A percentile compares a stretch with the other conserved stretches of the same genome.
These are phyloP conservation scores for Arremon brunneinucha DNA, from an alignment of 2,797 vertebrate species.

Conservation along the genomic window DNA sequence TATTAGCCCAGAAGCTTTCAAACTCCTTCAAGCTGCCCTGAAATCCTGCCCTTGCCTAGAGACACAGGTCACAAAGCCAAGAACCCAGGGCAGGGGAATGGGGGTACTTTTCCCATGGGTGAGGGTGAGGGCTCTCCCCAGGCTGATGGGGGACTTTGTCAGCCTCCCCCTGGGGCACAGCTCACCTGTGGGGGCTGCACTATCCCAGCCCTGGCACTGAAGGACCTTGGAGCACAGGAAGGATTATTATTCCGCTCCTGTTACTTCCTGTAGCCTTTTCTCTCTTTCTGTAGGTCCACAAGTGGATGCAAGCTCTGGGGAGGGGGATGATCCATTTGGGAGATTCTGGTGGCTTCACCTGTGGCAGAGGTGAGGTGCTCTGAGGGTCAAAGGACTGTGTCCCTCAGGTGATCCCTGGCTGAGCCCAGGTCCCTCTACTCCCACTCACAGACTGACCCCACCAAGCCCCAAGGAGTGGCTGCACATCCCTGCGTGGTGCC, in stretches of 20 bases:
- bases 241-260: neutral
- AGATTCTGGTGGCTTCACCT: neutral
- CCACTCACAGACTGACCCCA: neutral
- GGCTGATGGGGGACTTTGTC: neutral
- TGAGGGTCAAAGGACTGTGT: neutral
- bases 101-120: fast-evolving
- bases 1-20: neutral
- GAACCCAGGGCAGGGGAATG: neutral
- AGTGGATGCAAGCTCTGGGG: fast-evolving
- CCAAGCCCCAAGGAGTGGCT: fast-evolving
- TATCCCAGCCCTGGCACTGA: neutral
- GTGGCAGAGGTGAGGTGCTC: neutral
- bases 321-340: neutral
- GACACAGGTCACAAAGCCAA: neutral
- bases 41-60: neutral
- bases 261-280: neutral
- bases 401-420: neutral
- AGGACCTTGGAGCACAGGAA: neutral
- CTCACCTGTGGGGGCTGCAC: fast-evolving
- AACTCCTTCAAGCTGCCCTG: neutral
- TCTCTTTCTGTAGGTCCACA: neutral
- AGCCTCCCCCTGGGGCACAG: neutral
- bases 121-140: neutral
- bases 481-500: fast-evolving
- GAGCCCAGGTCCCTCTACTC: neutral